These are phyloP conservation scores for Hyalella azteca DNA, from an alignment of 2,888 invertebrate species.

Conservation along the genomic window DNA sequence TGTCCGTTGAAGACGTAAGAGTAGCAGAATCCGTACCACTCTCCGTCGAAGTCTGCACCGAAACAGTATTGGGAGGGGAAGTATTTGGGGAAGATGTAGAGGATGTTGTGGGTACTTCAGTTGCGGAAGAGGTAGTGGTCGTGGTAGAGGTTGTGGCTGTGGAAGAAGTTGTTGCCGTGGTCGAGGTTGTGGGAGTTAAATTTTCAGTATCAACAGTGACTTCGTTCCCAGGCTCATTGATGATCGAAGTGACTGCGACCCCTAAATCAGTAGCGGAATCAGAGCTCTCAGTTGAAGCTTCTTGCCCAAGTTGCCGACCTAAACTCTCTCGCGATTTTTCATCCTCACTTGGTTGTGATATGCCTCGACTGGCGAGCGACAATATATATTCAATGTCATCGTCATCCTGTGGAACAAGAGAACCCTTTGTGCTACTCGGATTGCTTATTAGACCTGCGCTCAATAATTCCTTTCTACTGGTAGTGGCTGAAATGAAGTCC, in stretches of 20 bases:
- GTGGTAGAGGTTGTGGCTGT: background rate
- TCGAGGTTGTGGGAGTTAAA: background rate
- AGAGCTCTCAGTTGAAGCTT: background rate
- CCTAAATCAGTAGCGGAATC: background rate
- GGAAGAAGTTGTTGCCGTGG: background rate
- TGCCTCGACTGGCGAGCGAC: constrained; percentile 37
- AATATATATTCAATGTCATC: constrained; percentile 47
- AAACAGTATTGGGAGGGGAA: background rate
- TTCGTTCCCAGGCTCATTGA: background rate
- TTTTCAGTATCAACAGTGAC: background rate
- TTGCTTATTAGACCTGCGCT: background rate
- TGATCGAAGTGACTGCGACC: no score
- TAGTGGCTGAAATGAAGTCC: constrained; percentile 1
- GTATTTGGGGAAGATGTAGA: background rate
- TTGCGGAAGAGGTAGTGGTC: background rate
- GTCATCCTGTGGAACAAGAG: background rate
- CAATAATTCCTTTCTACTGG: background rate
- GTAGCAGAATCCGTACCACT: background rate
- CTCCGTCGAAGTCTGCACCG: background rate
- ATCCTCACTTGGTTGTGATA: background rate
- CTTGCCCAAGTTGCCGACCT: background rate
- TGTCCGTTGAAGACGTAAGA: background rate
- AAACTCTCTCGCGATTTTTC: constrained; percentile 9
- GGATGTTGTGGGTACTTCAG: background rate
- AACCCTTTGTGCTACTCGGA: background rate